A percentile compares a stretch with the other conserved stretches of the same genome.
Evolutionary conservation across 2,797 vertebrate species (phyloP).

Genomic region (Platyrinchus mystaceus): DNA sequence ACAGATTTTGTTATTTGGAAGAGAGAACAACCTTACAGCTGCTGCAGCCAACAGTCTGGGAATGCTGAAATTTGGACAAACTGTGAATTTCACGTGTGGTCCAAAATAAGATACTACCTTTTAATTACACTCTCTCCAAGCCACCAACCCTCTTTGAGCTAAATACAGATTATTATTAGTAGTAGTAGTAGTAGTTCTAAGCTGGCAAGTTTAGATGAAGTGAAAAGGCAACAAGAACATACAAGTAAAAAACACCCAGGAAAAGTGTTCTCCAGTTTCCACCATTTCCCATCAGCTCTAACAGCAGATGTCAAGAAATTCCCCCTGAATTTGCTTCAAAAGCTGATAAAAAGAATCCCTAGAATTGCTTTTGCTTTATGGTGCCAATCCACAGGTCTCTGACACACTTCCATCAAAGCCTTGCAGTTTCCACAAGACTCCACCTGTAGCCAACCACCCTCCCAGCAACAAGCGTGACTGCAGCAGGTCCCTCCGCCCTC

Average conservation of each 20-base stretch:
- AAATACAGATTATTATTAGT: not conserved
- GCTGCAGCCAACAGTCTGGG: not conserved
- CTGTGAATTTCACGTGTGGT: not conserved
- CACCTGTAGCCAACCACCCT: not conserved
- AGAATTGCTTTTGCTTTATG: rapidly evolving
- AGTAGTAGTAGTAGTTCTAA: not conserved
- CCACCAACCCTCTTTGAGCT: not conserved
- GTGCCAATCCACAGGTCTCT: not conserved
- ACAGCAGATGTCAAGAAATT: not conserved
- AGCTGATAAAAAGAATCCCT: not conserved
- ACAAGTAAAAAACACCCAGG: not conserved
- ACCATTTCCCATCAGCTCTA: not conserved
- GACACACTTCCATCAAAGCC: not conserved
- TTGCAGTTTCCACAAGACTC: not conserved
- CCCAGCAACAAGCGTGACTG: not conserved
- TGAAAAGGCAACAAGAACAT: not conserved
- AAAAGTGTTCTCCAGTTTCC: not conserved
- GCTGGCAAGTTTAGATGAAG: not conserved
- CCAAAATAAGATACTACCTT: not conserved
- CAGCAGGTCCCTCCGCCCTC: not conserved
- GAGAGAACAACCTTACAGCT: not conserved
- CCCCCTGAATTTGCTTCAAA: not conserved
- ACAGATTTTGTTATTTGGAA: not conserved
- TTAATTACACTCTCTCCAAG: not conserved
- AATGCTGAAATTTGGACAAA: not conserved